Base-by-base conservation (phyloP, 2,797 vertebrate species). In the Melanitta fusca region DNA sequence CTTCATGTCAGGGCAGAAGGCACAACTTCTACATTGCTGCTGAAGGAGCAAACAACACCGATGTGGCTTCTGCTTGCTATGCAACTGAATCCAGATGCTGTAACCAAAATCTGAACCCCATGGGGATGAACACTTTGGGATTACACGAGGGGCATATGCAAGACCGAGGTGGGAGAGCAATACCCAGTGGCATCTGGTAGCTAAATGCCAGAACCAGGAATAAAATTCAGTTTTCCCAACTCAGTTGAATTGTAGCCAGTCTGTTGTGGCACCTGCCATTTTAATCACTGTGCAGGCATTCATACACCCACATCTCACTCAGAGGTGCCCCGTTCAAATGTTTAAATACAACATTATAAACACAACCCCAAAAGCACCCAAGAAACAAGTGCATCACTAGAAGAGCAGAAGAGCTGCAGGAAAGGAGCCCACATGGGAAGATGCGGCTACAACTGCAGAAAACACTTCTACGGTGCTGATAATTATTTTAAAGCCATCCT, bases 241-340 rank as follows among this genome's bases (percentile, higher is more conserved):
- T 32, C 17, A 9, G 36, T 65, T 80, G 30, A 13, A 47, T 85
- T 0, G 0, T 30, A 30, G 7, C 28, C 34, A 65, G 9, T 7
- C 17, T 3, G 13, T 25, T 39, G 38, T 66, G 17, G 20, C 49
- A 75, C 4, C 10, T 3, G 3, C 7, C 72, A 32, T 30, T 88
- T 72, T 36, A 65, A 81, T 54, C 56, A 70, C 28, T 54, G 15
- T 32, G n/a, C 72, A 66, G 60, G 56, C 8, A 54, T 51, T 77
- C 45, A 43, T 4, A 2, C 8, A 24, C 11, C 47, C 38, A 1
- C n/a, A 11, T 32, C 68, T 82, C 45, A 69, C 34, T 20, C 78
- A 87, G 73, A 69, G 43, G 57, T 51, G 39, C 62, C 64, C 49
- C 3, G 4, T 49, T 49, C 49, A 25, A 49, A 49, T 49, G 13